Evolutionary conservation across 2,797 vertebrate species (phyloP), one percentile per base, ranked within the genome.

Genomic region (Chrysocyon brachyurus): DNA sequence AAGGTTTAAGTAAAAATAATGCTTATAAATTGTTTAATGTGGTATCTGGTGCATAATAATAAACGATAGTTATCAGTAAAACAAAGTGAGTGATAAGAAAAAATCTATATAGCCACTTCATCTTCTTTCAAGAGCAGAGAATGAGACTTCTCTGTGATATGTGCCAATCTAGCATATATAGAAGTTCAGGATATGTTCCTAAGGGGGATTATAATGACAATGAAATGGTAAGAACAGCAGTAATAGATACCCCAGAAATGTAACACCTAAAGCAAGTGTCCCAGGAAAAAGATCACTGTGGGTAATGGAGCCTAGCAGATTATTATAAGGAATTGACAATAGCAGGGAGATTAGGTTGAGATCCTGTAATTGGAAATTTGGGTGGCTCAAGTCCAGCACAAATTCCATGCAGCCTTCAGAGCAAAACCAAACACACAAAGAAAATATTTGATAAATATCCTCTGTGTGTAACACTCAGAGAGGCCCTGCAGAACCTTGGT

Each of bases 61-160:
- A 79, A 68, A 15, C 19, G 40, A 33, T 49, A 75, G 15, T 77
- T 68, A 90, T 70, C 31, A 33, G 72, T 68, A 56, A 87, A 90
- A 72, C 33, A 68, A 96, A 33, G 15, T 92, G 63, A 83, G 31
- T 40, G 24, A 49, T 87, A 59, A 77, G 36, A 89, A 52, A 46
- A 93, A 93, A 57, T 78, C 61, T 79, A 12, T 52, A 22, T 33
- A 56, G 46, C 54, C 21, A 17, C 84, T 92, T 86, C 19, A 66
- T 75, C 57, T 86, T 86, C 17, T 90, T 72, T 90, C 49, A 40
- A 82, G 85, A 83, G 61, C 63, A 93, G 83, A 91, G 94, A 72
- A 72, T 9, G 16, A 88, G 54, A 17, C 70, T 96, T 94, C 77
- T 75, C 64, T 59, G 8, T 85, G 59, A 31, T 63, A 19, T 3